Evolutionary conservation across 1,140 invertebrate genomes (phyloP).

Genomic region (Tetramorium simillimum): DNA sequence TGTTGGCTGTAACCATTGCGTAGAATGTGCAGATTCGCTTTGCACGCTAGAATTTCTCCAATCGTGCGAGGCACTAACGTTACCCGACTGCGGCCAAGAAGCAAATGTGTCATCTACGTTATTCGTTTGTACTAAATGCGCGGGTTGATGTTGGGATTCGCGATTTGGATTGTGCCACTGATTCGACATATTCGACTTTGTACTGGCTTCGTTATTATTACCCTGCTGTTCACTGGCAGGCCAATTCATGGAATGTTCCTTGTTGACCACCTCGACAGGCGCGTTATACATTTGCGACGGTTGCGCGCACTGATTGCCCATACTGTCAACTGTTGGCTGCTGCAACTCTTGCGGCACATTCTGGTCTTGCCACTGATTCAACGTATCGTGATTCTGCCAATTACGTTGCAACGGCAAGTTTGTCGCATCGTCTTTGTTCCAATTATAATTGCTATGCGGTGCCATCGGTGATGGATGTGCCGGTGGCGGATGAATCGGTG

Average conservation of each 20-base stretch:
- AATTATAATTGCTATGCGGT: constrained; percentile 76
- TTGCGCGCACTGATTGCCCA: constrained; percentile 51
- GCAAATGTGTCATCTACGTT: constrained; percentile 56
- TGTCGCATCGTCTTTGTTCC: constrained; percentile 68
- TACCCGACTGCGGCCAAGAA: constrained; percentile 65
- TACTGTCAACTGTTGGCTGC: constrained; percentile 46
- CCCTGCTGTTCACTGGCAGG: constrained; percentile 11
- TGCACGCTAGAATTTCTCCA: constrained; percentile 66
- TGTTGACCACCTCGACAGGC: constrained; percentile 13
- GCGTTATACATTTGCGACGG: constrained; percentile 44
- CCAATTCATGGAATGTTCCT: constrained; percentile 64
- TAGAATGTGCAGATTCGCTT: constrained; percentile 42
- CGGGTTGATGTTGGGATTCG: constrained; percentile 37
- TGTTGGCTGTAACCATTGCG: constrained; percentile 66
- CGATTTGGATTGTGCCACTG: constrained; percentile 62
- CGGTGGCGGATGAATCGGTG: constrained; percentile 29
- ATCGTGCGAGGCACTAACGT: constrained; percentile 52
- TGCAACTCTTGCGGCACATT: constrained; percentile 64
- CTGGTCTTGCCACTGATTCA: constrained; percentile 75
- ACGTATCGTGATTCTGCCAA: constrained; percentile 76
- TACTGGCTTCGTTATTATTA: constrained; percentile 42
- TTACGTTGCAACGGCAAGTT: constrained; percentile 61
- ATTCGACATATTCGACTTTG: constrained; percentile 18
- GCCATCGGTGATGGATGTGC: not conserved
- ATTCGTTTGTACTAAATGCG: constrained; percentile 32